Evolutionary conservation across 2,797 vertebrate species (phyloP), one percentile per base, ranked within the genome.

Genomic region (Acanthornis magna): DNA sequence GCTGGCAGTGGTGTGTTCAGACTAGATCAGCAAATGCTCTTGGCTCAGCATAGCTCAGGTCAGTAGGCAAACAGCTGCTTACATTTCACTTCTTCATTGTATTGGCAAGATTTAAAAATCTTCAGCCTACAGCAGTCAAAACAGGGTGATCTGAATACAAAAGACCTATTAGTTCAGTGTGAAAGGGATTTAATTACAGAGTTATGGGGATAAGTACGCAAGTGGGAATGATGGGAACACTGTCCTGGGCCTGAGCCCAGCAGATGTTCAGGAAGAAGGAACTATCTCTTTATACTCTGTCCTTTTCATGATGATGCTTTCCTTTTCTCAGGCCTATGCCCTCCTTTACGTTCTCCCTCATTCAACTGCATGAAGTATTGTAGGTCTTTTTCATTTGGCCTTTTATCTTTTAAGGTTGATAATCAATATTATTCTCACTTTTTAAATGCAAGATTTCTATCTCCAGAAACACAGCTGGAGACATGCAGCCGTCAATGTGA

Each of bases 61-160:
- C 91, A 94, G 74, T 93, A 86, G 62, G 89, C 71, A 92, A 91
- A 91, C 74, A 43, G 55, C 51, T 82, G 75, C 68, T 93, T 92
- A 84, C 67, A 54, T 95, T 87, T 95, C 63, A 85, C 47, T 90
- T 91, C 93, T 89, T 82, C 21, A 34, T 82, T 90, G 85, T 76
- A 91, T 84, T 84, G 76, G 73, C 34, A 88, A 86, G 77, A 87
- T 88, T 68, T 78, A 13, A 91, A 86, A 88, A 89, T 89, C 66
- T 89, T 91, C 62, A 54, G 53, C 16, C 60, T 82, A 32, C 10
- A 79, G 71, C 71, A 90, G 34, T 95, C 65, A 93, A 78, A 95
- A 88, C 73, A 91, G 79, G 54, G 40, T 7, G 8, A 77, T 88
- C 60, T 89, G 71, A 84, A 86, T 94, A 71, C 66, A 90, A 87